A percentile compares a stretch with the other conserved stretches of the same genome.
Evolutionary conservation across 2,113 vertebrate genomes (phyloP).

Genomic region (Argyrosomus japonicus): DNA sequence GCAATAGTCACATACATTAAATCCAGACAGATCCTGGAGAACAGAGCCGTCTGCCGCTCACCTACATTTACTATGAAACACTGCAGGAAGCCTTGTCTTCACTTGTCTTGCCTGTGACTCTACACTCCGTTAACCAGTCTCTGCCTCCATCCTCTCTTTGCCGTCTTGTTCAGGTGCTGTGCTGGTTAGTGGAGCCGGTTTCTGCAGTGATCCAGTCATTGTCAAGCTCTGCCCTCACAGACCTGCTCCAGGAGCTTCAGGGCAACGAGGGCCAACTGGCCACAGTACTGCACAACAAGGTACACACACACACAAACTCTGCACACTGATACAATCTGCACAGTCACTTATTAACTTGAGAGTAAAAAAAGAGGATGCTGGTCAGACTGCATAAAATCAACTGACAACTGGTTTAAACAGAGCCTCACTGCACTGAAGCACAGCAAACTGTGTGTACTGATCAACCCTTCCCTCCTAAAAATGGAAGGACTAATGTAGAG

Average conservation of each 20-base stretch:
- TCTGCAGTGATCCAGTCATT: constrained; percentile 91
- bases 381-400: not conserved
- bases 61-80: too few species aligned
- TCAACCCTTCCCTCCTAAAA: not conserved
- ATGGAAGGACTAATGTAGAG: too few species aligned
- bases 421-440: not conserved
- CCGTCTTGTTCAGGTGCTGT: constrained; percentile 87
- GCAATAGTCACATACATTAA: too few species aligned
- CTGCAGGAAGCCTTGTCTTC: too few species aligned
- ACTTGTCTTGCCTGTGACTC: not conserved
- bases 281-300: constrained; percentile 87
- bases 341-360: not conserved
- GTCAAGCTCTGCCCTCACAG: constrained; percentile 90
- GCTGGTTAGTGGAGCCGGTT: constrained; percentile 92
- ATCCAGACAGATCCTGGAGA: too few species aligned
- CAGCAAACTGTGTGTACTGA: not conserved
- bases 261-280: constrained; percentile 91
- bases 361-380: not conserved
- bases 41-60: too few species aligned
- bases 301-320: constrained; percentile 31
- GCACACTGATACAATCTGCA: not conserved
- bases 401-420: not conserved
- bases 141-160: not conserved
- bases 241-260: constrained; percentile 93
- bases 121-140: not conserved